Conservation (phyloP, 2,888 invertebrate genomes). For the Napeogenes sylphis region DNA sequence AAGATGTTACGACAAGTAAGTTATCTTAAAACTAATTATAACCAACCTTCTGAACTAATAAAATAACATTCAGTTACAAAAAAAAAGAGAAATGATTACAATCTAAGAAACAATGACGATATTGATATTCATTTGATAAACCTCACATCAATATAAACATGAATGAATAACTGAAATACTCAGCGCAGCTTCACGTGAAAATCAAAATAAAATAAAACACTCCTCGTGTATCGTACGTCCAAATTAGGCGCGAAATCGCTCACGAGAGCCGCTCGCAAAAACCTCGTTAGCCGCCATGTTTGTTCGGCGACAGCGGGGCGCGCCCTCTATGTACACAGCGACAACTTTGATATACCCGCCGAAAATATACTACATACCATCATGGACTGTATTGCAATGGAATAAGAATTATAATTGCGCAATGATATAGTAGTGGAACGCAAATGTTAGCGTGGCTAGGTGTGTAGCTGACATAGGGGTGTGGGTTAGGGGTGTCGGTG, state of each 20-base stretch:
- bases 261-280: conserved; percentile 69
- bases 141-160: conserved; percentile 18
- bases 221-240: conserved; percentile 42
- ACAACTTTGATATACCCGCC: conserved; percentile 36
- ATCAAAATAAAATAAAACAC: conserved; percentile 53
- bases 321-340: conserved; percentile 74
- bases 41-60: too few relatives aligned
- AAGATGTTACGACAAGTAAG: background rate
- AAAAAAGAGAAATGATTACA: too few relatives aligned
- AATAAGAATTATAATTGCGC: conserved; percentile 41
- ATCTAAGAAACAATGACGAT: too few relatives aligned
- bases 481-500: conserved; percentile 67
- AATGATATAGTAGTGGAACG: conserved; percentile 28
- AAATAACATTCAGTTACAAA: too few relatives aligned
- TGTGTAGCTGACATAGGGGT: conserved; percentile 63
- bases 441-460: conserved; percentile 50
- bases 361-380: conserved; percentile 17
- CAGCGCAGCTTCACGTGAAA: conserved; percentile 31
- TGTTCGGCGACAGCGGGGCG: conserved; percentile 73
- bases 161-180: conserved; percentile 24
- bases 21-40: too few relatives aligned
- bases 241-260: conserved; percentile 76
- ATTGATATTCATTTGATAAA: conserved; percentile 16
- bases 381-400: conserved; percentile 28
- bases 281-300: conserved; percentile 76